Base-by-base conservation (phyloP, 2,888 invertebrate genomes). In the Kryphioiulus occultus region DNA sequence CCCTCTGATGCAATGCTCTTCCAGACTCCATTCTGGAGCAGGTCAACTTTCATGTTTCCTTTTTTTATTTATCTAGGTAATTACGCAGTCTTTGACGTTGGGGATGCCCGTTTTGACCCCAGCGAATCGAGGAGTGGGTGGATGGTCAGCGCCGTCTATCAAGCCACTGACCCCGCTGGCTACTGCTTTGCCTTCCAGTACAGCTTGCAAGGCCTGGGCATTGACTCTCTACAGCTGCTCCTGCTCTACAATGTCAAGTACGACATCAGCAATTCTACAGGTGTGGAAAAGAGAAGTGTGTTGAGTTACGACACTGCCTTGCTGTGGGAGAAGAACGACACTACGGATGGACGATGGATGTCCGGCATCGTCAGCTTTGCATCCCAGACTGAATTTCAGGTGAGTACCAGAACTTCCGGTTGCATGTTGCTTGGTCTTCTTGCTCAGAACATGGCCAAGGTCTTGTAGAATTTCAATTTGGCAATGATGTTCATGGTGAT, bases 131-230 rank as follows among this genome's bases (percentile, higher is more conserved):
- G 39, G 15, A 15, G 22, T 12, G 88, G 78, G 22, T 88, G 88
- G 88, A n/a, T 88, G 78, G 82, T 82, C 35, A 86, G 88, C 35
- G 26, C 35, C 12, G n/a, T 39, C 2, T 39, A 68, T 26, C 35
- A 10, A 9, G 42, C 88, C 35, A 88, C 88, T 2, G 88, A 82
- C n/a, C 88, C 88, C 9, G 12, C 53, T 26, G 88, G 88, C 19
- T 15, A 35, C 22, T 88, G 88, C 53, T 59, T 88, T 26, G 59
- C 86, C n/a, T 88, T 88, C 42, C 86, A 88, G 32, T 88, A 88
- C 86, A 88, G 35, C 86, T 42, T 88, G 22, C 26, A 88, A 19
- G 88, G 88, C 26, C 44, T 88, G n/a, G 88, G 88, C 17, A 42
- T 88, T 17, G 88, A 88, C 42, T 32, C 88, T 9, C 42, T 88